These are phyloP conservation scores for Microtus montanus DNA, from an alignment of 2,113 vertebrate species.

Conservation along the genomic window DNA sequence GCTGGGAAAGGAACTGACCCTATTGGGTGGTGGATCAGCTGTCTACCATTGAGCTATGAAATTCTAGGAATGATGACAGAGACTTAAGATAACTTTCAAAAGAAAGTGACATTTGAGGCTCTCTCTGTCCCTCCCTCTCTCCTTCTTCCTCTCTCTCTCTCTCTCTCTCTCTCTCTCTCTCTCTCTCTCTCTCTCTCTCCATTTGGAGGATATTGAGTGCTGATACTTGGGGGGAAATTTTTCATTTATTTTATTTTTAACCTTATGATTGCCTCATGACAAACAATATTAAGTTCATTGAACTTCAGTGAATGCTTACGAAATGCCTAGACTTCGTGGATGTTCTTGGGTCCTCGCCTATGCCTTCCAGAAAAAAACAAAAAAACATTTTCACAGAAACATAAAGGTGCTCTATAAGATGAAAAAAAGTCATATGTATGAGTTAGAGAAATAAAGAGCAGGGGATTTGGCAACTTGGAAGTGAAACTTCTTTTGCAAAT, in stretches of 20 bases:
- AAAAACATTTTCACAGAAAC: neutral
- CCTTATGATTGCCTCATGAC: neutral
- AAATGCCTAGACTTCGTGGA: neutral
- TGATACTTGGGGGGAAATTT: neutral
- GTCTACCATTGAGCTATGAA: too few species aligned
- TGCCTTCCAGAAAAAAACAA: neutral
- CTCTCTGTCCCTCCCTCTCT: too few species aligned
- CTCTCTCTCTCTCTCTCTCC: neutral
- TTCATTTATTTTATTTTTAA: neutral
- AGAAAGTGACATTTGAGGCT: too few species aligned
- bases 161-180: too few species aligned
- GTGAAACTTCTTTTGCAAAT: neutral
- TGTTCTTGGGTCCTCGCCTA: neutral
- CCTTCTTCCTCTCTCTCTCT: too few species aligned
- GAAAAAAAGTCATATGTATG: neutral
- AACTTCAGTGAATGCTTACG: neutral
- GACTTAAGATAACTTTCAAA: too few species aligned
- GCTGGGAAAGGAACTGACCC: too few species aligned
- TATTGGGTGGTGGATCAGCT: too few species aligned
- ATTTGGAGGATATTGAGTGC: neutral
- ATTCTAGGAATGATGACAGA: too few species aligned
- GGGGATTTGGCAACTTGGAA: neutral
- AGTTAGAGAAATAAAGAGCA: neutral
- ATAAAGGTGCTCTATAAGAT: neutral
- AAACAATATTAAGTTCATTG: neutral